phyloP scores from a whole-genome alignment of 2,113 vertebrate species.

The Forbesichthys papilliferus region DNA sequence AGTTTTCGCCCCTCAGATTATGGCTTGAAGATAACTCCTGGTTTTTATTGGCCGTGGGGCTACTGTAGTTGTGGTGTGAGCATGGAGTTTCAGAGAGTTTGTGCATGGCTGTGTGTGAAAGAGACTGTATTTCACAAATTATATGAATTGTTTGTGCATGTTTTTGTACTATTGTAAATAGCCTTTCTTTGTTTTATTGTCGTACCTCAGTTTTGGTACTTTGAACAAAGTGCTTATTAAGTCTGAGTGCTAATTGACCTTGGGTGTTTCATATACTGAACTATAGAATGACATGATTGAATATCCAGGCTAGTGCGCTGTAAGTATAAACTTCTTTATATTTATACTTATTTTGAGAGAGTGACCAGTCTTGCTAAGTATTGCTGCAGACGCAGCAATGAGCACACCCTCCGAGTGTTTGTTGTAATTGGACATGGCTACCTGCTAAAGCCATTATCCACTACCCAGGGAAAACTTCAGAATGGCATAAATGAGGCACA shows the following conservation, averaged over 20 bases:
- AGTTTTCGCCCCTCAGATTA: constrained; percentile 24
- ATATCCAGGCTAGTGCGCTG: constrained; percentile 20
- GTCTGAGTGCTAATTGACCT: not conserved
- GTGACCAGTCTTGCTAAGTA: constrained; percentile 22
- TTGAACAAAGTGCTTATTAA: not conserved
- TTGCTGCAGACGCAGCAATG: constrained; percentile 28
- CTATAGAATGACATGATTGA: not conserved
- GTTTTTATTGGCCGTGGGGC: constrained; percentile 27
- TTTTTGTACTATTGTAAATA: no score
- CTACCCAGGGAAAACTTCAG: constrained; percentile 22
- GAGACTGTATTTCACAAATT: no score
- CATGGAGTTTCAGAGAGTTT: not conserved
- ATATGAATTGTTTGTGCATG: no score
- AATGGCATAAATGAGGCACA: constrained; percentile 15
- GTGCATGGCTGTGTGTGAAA: not conserved
- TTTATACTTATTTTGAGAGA: constrained; percentile 27
- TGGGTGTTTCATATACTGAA: constrained; percentile 2
- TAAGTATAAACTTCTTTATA: not conserved
- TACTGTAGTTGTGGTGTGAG: not conserved
- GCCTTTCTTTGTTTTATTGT: not conserved
- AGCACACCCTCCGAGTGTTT: constrained; percentile 26
- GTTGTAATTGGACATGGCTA: constrained; percentile 27
- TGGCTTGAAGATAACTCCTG: constrained; percentile 30
- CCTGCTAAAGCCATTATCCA: constrained; percentile 57
- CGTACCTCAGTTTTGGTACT: not conserved